Evolutionary conservation across 2,888 invertebrate species (phyloP).

Genomic region (Scrobipalpa atriplicella): DNA sequence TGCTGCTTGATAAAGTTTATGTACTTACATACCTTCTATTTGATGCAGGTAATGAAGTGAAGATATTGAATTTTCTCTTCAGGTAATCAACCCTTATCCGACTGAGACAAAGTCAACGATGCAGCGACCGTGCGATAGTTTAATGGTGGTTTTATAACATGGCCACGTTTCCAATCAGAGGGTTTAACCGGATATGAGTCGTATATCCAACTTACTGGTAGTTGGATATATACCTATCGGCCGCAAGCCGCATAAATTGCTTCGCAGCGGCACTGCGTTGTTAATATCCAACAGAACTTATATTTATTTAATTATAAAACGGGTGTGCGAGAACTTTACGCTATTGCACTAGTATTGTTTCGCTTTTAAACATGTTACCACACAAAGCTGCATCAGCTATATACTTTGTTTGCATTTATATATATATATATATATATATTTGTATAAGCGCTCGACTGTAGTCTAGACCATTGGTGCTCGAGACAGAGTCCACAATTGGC

Average conservation of each 20-base stretch:
- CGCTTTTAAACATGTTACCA: neutral
- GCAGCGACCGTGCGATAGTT: too few species aligned
- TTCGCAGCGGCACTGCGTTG: conserved; percentile 20
- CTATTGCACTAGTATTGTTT: neutral
- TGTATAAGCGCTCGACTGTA: too few species aligned
- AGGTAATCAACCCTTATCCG: too few species aligned
- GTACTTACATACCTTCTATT: neutral
- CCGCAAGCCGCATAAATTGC: conserved; percentile 24
- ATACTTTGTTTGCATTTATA: too few species aligned
- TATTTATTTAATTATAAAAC: conserved; percentile 7
- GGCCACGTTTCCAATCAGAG: neutral
- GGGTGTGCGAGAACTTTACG: neutral
- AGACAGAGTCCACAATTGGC: too few species aligned
- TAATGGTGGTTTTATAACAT: neutral
- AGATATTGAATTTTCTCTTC: too few species aligned
- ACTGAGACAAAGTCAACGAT: too few species aligned
- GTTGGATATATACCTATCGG: conserved; percentile 5
- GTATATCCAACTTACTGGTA: conserved; percentile 4
- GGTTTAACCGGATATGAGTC: neutral
- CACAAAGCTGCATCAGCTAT: too few species aligned
- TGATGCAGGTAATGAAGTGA: too few species aligned
- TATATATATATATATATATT: too few species aligned
- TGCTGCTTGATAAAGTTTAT: neutral
- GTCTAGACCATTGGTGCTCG: too few species aligned
- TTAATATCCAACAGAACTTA: neutral